Base-by-base conservation (phyloP, 2,888 invertebrate species). In the Metallyticus violacea region DNA sequence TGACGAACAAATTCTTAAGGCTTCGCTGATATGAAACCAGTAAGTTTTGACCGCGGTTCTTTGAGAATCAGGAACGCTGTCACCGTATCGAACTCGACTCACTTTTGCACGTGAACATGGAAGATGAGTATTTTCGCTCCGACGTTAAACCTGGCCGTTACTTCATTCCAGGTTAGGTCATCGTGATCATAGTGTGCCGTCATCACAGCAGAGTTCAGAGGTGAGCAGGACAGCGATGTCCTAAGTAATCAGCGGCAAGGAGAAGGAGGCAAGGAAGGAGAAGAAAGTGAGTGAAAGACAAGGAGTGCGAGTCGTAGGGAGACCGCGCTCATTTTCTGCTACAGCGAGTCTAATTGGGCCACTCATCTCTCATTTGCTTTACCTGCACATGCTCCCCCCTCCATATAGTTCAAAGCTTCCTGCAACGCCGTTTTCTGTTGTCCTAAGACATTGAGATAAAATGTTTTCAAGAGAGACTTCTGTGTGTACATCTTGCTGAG, bases 241-340 rank as follows among this genome's bases (percentile, higher is more conserved):
- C 81, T 78, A 28, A 83, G 79, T 84, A 79, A 82, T 82, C 82
- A 81, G 30, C 29, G 26, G 1, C 29, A n/a, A 25, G 25, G 7
- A 22, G 30, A 7, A 81, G 26, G n/a, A 22, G 25, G 40, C 7
- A 76, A 62, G 76, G 6, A 40, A 81, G 25, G 2, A 81, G 30
- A 30, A 81, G 26, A 27, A 27, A 81, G 40, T 25, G 82, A 79
- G 76, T 15, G 80, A 80, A 78, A 77, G 83, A 77, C 28, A 76
- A 76, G n/a, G n/a, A n/a, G n/a, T n/a, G n/a, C n/a, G n/a, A n/a
- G n/a, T n/a, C n/a, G n/a, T n/a, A n/a, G n/a, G n/a, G n/a, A n/a
- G 83, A 83, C 87, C 81, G 30, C 87, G 77, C 89, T 90, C 89
- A 90, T 90, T 91, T 91, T 90, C 90, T 89, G 89, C 90, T 89